Evolutionary conservation across 2,888 invertebrate genomes (phyloP), one percentile per base, ranked within the genome.

Genomic region (Troides helena): DNA sequence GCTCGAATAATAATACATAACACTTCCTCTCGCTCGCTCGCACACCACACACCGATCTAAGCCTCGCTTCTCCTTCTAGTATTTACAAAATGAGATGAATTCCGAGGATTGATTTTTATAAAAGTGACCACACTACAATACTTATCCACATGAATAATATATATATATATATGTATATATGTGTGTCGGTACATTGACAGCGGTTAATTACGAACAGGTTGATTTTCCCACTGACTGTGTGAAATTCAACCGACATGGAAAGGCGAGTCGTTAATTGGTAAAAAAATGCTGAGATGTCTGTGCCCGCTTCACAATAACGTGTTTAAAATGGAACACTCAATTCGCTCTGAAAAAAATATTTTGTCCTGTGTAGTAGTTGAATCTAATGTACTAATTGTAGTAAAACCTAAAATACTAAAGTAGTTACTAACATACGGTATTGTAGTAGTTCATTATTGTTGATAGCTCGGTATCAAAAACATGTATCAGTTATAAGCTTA

Each of bases 1-100:
- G 84, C 82, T 88, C 84, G 84, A 89, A 88, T 88, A 88, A 88
- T 86, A 89, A 88, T 88, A 89, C 87, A 87, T 84, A 86, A 87
- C 84, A 83, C 79, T 83, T 84, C 82, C 81, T 85, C 89, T 85
- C 83, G 80, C 91, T 88, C 88, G 81, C 89, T 89, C 90, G 74
- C 87, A 78, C 86, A 77, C 72, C 77, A 76, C 75, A 77, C 72
- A 72, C 71, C 74, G 71, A 69, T 73, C 77, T 72, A 74, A 77
- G 75, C 81, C 77, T 81, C 80, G 78, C 81, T 77, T 85, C 84
- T 86, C 85, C 72, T 81, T 85, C 81, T 81, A 76, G 73, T 85
- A 85, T 83, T 82, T 83, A 85, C 81, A 80, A 86, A 85, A 85
- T 83, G 81, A 84, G 78, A 80, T 79, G 80, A 78, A 82, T 80